Evolutionary conservation across 92 coral and sea anemone genomes (phyloP).

Genomic region (Pocillopora meandrina): DNA sequence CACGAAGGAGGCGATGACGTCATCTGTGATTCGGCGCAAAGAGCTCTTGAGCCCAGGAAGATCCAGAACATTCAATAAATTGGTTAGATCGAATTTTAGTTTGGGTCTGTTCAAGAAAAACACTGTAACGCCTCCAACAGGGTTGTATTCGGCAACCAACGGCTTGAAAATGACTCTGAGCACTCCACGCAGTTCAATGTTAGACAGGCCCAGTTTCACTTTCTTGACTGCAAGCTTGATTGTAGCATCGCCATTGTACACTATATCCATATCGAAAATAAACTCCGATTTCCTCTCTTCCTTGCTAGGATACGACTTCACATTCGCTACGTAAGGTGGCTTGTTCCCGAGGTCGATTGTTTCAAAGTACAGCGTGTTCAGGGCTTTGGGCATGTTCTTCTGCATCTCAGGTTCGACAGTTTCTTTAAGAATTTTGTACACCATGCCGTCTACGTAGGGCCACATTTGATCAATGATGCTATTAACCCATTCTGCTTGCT

Average conservation of each 20-base stretch:
- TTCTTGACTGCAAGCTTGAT: conserved; percentile 80
- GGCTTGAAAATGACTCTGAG: conserved; percentile 92
- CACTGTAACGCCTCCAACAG: conserved; percentile 91
- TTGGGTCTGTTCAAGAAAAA: conserved; percentile 94
- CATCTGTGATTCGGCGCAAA: conserved; percentile 86
- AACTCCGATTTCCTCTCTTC: conserved; percentile 62
- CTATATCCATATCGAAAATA: conserved; percentile 86
- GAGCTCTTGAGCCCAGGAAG: conserved; percentile 95
- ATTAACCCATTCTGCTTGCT: conserved; percentile 92
- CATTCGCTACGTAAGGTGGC: conserved; percentile 82
- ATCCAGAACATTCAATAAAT: conserved; percentile 90
- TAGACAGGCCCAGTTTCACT: conserved; percentile 80
- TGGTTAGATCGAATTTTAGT: conserved; percentile 89
- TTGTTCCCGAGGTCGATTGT: conserved; percentile 90
- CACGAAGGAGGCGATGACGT: conserved; percentile 86
- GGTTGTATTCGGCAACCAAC: conserved; percentile 88
- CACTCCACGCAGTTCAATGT: conserved; percentile 83
- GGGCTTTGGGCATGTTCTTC: conserved; percentile 82
- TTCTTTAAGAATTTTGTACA: conserved; percentile 83
- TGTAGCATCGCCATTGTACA: conserved; percentile 90
- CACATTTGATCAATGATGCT: conserved; percentile 94
- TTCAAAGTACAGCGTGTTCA: conserved; percentile 84
- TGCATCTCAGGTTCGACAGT: conserved; percentile 97
- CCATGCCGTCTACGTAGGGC: conserved; percentile 98
- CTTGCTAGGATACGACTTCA: conserved; percentile 66